Evolutionary conservation across 2,113 vertebrate genomes (phyloP), one percentile per base, ranked within the genome.

Genomic region (Lampris megalopsis): DNA sequence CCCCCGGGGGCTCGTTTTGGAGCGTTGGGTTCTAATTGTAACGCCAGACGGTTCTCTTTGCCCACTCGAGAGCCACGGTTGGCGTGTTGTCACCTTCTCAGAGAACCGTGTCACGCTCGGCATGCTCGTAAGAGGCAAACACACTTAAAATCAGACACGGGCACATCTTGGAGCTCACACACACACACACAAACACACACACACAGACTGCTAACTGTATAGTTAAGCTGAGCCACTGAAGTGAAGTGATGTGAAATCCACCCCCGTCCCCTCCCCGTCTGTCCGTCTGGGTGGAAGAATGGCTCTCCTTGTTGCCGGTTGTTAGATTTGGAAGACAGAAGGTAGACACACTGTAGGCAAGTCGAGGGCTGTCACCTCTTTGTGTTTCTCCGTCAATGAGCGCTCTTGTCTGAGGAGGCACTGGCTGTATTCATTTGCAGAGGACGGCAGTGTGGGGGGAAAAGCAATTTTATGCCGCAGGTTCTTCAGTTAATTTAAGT

Each of bases 131-230:
- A 47, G 13, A 53, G 52, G 53, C 79, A 63, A 74, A 75, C 63
- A 56, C 47, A 38, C 38, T 74, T 74, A 69, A 66, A 81, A 75
- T 40, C 36, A 70, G 80, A 48, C 43, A 68, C 35, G 10, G 38
- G 68, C 49, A 50, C 40, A 1, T 47, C 62, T 50, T 48, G 48
- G 9, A 69, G 50, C 54, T 35, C 64, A 5, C 59, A 70, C 35
- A 70, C 35, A 49, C 45, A n/a, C 47, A 74, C 57, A 41, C 13
- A 45, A 57, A 68, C 11, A 68, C 63, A 54, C 43, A 67, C 40
- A 37, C 64, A 54, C 49, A 41, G 24, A 42, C 50, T 63, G 66
- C 58, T 45, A 43, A 4, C 9, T 53, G 50, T n/a, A 65, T 35
- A 10, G 35, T 61, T 37, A 2, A 1, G 13, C 3, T 3, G 0